Evolutionary conservation across 2,888 invertebrate species (phyloP).

Genomic region (Eucera pruinosa): DNA sequence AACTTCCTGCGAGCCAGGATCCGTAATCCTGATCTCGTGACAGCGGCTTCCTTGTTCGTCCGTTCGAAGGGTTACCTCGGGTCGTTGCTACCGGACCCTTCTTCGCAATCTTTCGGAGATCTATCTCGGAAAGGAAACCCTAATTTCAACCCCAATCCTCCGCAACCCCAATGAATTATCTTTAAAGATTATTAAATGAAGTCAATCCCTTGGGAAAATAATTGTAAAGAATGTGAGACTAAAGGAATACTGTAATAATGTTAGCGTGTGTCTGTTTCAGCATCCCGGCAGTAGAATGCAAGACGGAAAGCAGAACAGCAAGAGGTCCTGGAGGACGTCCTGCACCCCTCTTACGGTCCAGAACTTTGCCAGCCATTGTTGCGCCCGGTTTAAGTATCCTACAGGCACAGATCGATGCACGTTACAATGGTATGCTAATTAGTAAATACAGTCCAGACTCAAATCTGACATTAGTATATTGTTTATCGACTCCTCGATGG

Average conservation of each 20-base stretch:
- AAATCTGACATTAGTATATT: too few relatives aligned
- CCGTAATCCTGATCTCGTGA: slow-evolving; percentile 36
- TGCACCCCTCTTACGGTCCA: slow-evolving; percentile 92
- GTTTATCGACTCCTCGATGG: too few relatives aligned
- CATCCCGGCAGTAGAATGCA: slow-evolving; percentile 76
- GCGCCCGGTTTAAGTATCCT: slow-evolving; percentile 93
- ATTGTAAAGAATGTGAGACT: too few relatives aligned
- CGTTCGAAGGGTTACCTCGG: slow-evolving; percentile 4
- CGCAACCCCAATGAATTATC: too few relatives aligned
- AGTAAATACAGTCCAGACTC: too few relatives aligned
- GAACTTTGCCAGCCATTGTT: slow-evolving; percentile 94
- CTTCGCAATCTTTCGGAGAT: too few relatives aligned
- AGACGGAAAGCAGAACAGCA: slow-evolving; percentile 71
- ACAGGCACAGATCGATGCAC: slow-evolving; percentile 92
- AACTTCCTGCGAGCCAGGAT: slow-evolving; percentile 35
- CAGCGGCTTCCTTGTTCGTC: slow-evolving; percentile 1
- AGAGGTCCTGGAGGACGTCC: slow-evolving; percentile 86
- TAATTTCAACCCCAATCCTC: not conserved
- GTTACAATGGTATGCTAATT: slow-evolving; percentile 82
- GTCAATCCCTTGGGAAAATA: too few relatives aligned
- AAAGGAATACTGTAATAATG: too few relatives aligned
- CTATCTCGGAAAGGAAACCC: not conserved
- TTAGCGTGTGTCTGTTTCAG: slow-evolving; percentile 70
- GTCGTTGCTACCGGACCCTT: slow-evolving; percentile 25
- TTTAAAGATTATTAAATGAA: too few relatives aligned